Conservation (phyloP, 1,140 invertebrate genomes). For the Phymorhynchus buccinoides region DNA sequence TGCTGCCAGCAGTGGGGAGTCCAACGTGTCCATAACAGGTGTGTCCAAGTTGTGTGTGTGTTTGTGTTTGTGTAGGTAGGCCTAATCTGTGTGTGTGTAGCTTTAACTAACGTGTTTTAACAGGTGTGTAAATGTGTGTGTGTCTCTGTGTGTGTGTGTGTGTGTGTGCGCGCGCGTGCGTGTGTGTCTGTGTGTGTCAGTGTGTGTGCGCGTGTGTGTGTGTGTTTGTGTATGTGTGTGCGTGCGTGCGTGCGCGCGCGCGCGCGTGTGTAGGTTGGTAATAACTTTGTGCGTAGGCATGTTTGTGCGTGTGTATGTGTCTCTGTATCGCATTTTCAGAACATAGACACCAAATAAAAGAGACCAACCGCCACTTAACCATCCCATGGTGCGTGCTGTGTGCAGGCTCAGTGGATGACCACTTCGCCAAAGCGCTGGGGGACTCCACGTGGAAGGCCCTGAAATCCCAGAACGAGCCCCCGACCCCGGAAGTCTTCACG, state of each 20-base stretch:
- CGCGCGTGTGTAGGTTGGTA: no score
- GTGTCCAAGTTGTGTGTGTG: neutral
- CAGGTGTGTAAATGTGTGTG: neutral
- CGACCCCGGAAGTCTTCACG: constrained; percentile 51
- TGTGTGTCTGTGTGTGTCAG: neutral
- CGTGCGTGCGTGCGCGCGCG: no score
- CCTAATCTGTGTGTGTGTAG: neutral
- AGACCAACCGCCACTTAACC: no score
- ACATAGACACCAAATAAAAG: no score
- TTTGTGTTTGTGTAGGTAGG: constrained; percentile 49
- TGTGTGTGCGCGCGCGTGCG: neutral
- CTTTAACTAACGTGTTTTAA: no score
- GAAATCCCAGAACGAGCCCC: constrained; percentile 66
- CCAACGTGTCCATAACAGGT: constrained; percentile 63
- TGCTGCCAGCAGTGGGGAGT: constrained; percentile 48
- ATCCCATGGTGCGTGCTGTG: constrained; percentile 39
- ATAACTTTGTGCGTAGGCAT: no score
- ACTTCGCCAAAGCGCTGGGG: constrained; percentile 71
- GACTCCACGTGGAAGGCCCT: constrained; percentile 69
- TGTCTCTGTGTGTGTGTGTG: neutral
- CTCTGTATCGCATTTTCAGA: no score
- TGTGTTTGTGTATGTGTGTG: no score
- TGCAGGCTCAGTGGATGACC: constrained; percentile 73
- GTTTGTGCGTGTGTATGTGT: no score
- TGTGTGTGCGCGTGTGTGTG: no score